phyloP scores from a whole-genome alignment of 64 coral and sea anemone species.

The Trachythela sp. region DNA sequence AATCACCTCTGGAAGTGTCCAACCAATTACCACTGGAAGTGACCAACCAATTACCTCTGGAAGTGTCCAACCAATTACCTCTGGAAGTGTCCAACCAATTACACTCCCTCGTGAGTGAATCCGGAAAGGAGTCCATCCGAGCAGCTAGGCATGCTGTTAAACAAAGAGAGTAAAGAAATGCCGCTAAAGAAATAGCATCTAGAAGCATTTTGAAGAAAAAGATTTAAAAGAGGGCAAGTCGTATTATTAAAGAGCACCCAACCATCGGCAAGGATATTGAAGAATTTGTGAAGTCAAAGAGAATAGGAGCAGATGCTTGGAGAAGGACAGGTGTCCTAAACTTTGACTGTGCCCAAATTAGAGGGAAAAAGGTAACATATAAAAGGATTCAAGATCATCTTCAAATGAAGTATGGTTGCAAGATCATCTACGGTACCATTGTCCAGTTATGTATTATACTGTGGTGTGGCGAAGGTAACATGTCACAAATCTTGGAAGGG shows the following conservation, averaged over 20 bases:
- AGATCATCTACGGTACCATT: not conserved
- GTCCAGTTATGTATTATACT: not conserved
- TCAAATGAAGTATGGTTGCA: not conserved
- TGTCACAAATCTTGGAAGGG: not conserved
- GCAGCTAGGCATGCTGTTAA: not conserved
- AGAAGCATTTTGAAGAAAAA: not conserved
- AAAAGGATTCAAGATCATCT: not conserved
- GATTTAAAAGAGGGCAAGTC: not conserved
- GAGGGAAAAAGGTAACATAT: not conserved
- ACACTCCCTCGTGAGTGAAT: not conserved
- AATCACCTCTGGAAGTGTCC: not conserved
- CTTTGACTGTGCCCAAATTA: not conserved
- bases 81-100: not conserved
- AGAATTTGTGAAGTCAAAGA: not conserved
- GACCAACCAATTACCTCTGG: not conserved
- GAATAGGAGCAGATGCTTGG: not conserved
- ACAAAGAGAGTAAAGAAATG: not conserved
- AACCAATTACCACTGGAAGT: not conserved
- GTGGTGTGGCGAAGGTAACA: not conserved
- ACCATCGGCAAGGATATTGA: not conserved
- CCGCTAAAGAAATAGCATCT: not conserved
- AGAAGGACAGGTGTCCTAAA: not conserved
- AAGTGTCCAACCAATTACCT: not conserved
- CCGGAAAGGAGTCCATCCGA: not conserved
- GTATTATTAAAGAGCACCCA: not conserved